phyloP scores from a whole-genome alignment of 2,888 invertebrate genomes.

The Mesorhabditis belari region DNA sequence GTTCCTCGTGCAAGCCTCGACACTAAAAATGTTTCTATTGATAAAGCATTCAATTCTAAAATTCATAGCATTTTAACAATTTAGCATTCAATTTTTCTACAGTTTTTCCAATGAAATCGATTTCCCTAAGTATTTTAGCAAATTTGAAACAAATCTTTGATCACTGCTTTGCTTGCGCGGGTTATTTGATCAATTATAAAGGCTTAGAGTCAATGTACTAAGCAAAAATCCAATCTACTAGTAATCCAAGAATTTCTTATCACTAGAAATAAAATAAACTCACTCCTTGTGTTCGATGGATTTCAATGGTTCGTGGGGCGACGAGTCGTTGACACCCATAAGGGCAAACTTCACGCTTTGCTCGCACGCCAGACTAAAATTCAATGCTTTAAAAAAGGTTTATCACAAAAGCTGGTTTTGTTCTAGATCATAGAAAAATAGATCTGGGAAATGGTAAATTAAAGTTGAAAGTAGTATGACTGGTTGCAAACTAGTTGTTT shows the following conservation, averaged over 20 bases:
- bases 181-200: no score
- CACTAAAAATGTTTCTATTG: neutral
- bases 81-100: no score
- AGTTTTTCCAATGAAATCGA: no score
- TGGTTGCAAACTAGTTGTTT: no score
- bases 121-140: no score
- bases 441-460: no score
- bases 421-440: neutral
- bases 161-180: no score
- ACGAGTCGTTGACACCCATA: constrained; percentile 32
- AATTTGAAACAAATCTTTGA: no score
- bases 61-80: neutral
- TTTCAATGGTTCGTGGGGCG: constrained; percentile 29
- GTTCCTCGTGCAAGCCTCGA: neutral
- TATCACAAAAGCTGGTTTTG: no score
- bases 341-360: constrained; percentile 20
- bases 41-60: neutral
- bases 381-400: neutral
- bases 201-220: no score
- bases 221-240: no score
- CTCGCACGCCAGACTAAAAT: neutral
- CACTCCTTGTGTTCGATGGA: constrained; percentile 34
- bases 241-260: neutral
- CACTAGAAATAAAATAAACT: constrained; percentile 1
- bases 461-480: no score